A percentile compares a stretch with the other conserved stretches of the same genome.
Evolutionary conservation across 2,888 invertebrate species (phyloP).

Genomic region (Andrena camellia): DNA sequence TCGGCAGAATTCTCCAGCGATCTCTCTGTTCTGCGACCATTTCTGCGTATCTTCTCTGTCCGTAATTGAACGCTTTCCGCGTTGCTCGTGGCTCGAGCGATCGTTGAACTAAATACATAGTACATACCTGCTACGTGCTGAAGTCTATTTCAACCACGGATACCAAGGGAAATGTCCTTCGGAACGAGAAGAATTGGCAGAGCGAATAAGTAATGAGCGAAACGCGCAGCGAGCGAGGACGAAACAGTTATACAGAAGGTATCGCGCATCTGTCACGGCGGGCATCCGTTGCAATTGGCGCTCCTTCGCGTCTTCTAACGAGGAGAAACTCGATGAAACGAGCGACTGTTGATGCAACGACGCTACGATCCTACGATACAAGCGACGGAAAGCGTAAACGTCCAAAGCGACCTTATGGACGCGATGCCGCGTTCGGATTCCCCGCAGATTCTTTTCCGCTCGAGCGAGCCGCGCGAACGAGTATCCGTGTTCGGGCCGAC

Average conservation of each 20-base stretch:
- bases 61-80: neutral
- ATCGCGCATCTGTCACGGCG: slow-evolving; percentile 43
- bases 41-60: too few species aligned
- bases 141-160: neutral
- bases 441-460: slow-evolving; percentile 50
- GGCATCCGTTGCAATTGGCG: slow-evolving; percentile 30
- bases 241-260: neutral
- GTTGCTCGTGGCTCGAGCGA: neutral
- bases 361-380: slow-evolving; percentile 28
- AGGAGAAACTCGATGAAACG: slow-evolving; percentile 56
- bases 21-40: neutral
- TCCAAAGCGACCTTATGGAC: slow-evolving; percentile 34
- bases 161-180: neutral
- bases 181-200: neutral
- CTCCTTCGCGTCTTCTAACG: slow-evolving; percentile 54
- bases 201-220: neutral
- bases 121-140: too few species aligned
- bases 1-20: slow-evolving; percentile 3
- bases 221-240: neutral
- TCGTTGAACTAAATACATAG: too few species aligned
- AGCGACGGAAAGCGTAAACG: slow-evolving; percentile 28
- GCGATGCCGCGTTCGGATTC: slow-evolving; percentile 40
- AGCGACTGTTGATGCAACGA: slow-evolving; percentile 37
- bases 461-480: slow-evolving; percentile 53
- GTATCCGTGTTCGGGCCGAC: slow-evolving; percentile 57